Evolutionary conservation across 2,113 vertebrate genomes (phyloP).

Genomic region (Colius striatus): DNA sequence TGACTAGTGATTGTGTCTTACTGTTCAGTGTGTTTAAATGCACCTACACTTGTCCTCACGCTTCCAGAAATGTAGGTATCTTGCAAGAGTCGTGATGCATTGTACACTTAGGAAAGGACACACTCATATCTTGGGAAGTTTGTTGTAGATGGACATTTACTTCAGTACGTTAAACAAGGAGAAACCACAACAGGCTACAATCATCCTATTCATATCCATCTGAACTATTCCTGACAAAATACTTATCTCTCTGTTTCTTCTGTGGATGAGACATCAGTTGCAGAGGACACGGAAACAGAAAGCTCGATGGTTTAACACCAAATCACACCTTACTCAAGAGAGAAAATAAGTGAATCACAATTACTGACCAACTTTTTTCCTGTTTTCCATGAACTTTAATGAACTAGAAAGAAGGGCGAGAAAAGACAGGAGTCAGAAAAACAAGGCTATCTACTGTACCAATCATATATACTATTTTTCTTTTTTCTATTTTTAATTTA

Average conservation of each 20-base stretch:
- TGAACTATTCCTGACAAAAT: fast-evolving
- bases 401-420: not conserved
- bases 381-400: not conserved
- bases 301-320: not conserved
- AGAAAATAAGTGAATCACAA: not conserved
- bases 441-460: not conserved
- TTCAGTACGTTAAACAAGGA: not conserved
- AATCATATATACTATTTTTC: not conserved
- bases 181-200: not conserved
- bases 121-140: not conserved
- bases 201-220: not conserved
- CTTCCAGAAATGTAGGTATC: not conserved
- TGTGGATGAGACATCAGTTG: not conserved
- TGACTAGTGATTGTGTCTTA: not conserved
- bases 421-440: not conserved
- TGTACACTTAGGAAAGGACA: not conserved
- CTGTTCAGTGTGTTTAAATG: not conserved
- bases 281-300: not conserved
- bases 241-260: not conserved
- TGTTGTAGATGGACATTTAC: not conserved
- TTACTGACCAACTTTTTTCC: not conserved
- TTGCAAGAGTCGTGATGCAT: not conserved
- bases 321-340: not conserved
- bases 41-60: not conserved
- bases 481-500: not conserved